Percentiles rank a stretch among this genome's conserved stretches.
These are phyloP conservation scores for Rhizoglyphus robini DNA, from an alignment of 1,140 invertebrate species.

Conservation along the genomic window DNA sequence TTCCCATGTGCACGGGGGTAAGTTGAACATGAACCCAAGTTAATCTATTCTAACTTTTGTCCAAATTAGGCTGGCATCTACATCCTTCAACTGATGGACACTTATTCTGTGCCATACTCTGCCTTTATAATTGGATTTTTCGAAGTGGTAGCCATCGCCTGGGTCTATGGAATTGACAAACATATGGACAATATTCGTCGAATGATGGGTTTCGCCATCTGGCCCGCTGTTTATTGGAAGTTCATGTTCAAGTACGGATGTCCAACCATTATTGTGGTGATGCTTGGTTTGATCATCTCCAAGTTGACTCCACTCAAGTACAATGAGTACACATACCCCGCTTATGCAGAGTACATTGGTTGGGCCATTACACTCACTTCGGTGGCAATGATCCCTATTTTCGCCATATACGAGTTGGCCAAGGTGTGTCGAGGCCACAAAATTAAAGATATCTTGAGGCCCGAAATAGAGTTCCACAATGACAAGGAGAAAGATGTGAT, in stretches of 20 bases:
- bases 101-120: constrained; percentile 30
- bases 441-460: neutral
- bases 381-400: constrained; percentile 31
- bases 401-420: constrained; percentile 27
- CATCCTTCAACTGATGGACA: constrained; percentile 34
- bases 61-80: constrained; percentile 33
- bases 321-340: constrained; percentile 31
- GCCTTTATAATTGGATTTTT: constrained; percentile 32
- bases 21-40: neutral
- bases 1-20: constrained; percentile 33
- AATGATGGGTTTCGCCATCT: constrained; percentile 59
- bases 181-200: constrained; percentile 56
- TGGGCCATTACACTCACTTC: constrained; percentile 31
- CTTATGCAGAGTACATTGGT: constrained; percentile 34
- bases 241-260: constrained; percentile 19
- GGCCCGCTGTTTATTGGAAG: constrained; percentile 56
- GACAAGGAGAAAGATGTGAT: neutral
- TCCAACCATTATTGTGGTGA: neutral
- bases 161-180: constrained; percentile 33
- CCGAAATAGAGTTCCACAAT: neutral
- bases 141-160: constrained; percentile 35
- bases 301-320: constrained; percentile 33
- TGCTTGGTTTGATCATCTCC: constrained; percentile 31
- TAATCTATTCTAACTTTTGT: constrained; percentile 3
- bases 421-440: constrained; percentile 11